These are phyloP conservation scores for Meloidogyne floridensis DNA, from an alignment of 1,140 invertebrate species.

Conservation along the genomic window DNA sequence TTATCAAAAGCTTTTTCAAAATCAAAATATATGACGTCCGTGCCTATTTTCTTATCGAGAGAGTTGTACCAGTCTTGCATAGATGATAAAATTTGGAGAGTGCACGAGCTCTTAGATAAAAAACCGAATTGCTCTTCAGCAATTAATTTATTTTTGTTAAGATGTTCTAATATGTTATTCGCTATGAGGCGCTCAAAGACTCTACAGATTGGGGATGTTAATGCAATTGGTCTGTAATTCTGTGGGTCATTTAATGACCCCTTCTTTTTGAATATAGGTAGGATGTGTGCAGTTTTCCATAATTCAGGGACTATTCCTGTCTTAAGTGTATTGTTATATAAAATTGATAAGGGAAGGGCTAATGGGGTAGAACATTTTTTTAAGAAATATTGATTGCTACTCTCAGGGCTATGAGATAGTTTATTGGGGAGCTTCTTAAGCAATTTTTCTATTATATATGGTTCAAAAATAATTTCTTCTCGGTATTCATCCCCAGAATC, in stretches of 20 bases:
- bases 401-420: too few relatives aligned
- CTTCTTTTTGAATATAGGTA: not conserved
- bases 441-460: too few relatives aligned
- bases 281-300: too few relatives aligned
- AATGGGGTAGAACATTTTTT: too few relatives aligned
- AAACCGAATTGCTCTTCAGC: constrained; percentile 14
- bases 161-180: not conserved
- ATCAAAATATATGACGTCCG: constrained; percentile 10
- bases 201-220: constrained; percentile 12
- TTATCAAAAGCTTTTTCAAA: constrained; percentile 20
- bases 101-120: constrained; percentile 2
- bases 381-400: too few relatives aligned
- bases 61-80: not conserved
- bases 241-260: not conserved
- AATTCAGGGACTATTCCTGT: too few relatives aligned
- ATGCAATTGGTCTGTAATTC: constrained; percentile 13
- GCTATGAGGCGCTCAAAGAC: constrained; percentile 10
- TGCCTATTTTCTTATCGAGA: not conserved
- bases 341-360: too few relatives aligned
- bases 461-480: too few relatives aligned
- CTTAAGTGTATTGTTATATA: too few relatives aligned
- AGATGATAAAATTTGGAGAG: too few relatives aligned
- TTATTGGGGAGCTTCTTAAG: too few relatives aligned
- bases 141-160: not conserved
- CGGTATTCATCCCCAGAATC: too few relatives aligned